phyloP scores from a whole-genome alignment of 2,113 vertebrate genomes.

The Trinectes maculatus region DNA sequence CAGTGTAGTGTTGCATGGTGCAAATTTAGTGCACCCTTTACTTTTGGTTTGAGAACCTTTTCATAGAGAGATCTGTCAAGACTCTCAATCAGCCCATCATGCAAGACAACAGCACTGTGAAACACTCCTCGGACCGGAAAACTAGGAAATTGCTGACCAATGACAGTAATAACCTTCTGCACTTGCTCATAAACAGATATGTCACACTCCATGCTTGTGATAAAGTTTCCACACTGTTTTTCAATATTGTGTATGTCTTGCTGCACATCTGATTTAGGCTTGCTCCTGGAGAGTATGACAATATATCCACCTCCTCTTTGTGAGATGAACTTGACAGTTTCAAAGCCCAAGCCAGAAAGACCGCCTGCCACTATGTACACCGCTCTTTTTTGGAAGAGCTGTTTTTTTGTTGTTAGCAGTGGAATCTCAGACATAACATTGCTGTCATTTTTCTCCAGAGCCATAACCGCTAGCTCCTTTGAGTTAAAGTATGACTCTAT shows the following conservation, averaged over 20 bases:
- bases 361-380: slow-evolving; percentile 87
- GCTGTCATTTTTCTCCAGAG: slow-evolving; percentile 61
- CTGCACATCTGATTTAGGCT: slow-evolving; percentile 74
- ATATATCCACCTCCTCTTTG: slow-evolving; percentile 81
- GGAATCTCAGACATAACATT: slow-evolving; percentile 76
- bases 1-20: slow-evolving; percentile 80
- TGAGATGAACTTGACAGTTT: slow-evolving; percentile 89
- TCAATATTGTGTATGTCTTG: slow-evolving; percentile 77
- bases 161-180: slow-evolving; percentile 67
- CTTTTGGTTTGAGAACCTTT: slow-evolving; percentile 87
- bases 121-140: slow-evolving; percentile 86
- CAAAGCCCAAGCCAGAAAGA: slow-evolving; percentile 88
- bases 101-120: slow-evolving; percentile 87
- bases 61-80: slow-evolving; percentile 83
- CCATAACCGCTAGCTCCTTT: slow-evolving; percentile 65
- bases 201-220: slow-evolving; percentile 81
- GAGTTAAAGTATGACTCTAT: slow-evolving; percentile 82
- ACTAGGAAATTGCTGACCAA: slow-evolving; percentile 72
- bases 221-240: slow-evolving; percentile 69
- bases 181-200: slow-evolving; percentile 73
- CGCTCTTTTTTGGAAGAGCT: slow-evolving; percentile 79
- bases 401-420: slow-evolving; percentile 54
- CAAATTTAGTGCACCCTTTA: slow-evolving; percentile 87
- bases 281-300: slow-evolving; percentile 83
- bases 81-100: slow-evolving; percentile 81